phyloP scores from a whole-genome alignment of 2,888 invertebrate genomes.

The Craniophora ligustri region DNA sequence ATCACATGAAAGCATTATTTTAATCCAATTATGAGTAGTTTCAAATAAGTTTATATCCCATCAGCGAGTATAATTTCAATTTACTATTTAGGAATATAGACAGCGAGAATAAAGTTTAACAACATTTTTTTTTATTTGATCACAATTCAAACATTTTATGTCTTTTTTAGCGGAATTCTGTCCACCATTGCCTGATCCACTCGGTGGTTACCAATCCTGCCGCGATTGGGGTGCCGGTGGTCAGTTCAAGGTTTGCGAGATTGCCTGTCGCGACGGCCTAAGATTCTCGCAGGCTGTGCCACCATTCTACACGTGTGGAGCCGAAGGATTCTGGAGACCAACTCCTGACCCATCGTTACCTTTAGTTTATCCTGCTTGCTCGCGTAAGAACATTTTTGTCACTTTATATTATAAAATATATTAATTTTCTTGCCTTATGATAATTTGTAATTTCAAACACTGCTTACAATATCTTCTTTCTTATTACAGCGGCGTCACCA shows the following conservation, averaged over 20 bases:
- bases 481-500: conserved; percentile 91
- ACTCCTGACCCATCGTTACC: conserved; percentile 93
- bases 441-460: no score
- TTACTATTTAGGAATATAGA: no score
- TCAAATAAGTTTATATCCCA: no score
- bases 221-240: conserved; percentile 99
- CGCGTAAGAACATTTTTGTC: conserved; percentile 89
- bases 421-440: background rate
- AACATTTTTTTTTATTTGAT: no score
- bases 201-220: conserved; percentile 97
- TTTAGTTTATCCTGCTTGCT: conserved; percentile 96
- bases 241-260: conserved; percentile 98
- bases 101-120: no score
- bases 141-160: no score
- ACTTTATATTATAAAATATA: background rate
- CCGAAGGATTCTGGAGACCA: conserved; percentile 99
- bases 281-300: conserved; percentile 98
- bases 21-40: no score
- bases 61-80: no score
- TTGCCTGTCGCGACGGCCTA: conserved; percentile 94
- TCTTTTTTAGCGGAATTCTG: conserved; percentile 94
- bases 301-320: conserved; percentile 99
- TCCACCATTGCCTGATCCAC: conserved; percentile 95
- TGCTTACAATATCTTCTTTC: conserved; percentile 30
- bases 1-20: no score